Conservation (phyloP, 2,113 vertebrate species). For the Stigmatopora nigra region DNA sequence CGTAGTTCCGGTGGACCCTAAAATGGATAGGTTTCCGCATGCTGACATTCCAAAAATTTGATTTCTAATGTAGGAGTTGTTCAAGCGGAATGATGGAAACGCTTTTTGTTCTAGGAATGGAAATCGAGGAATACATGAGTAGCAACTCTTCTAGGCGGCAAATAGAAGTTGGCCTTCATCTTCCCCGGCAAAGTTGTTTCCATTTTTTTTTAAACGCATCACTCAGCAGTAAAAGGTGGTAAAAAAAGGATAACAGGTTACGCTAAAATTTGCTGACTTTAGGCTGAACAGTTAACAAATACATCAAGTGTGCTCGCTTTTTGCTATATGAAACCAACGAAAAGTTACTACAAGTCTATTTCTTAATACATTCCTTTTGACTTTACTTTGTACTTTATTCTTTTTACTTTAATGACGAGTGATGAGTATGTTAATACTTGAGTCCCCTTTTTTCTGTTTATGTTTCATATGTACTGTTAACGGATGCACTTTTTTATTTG, state of each 20-base stretch:
- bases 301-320: background rate
- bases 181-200: background rate
- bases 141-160: background rate
- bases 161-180: background rate
- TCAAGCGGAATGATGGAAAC: slow-evolving; percentile 15
- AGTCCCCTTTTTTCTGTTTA: no score
- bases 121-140: slow-evolving; percentile 16
- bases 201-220: background rate
- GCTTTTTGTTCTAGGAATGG: slow-evolving; percentile 28
- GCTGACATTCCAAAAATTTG: slow-evolving; percentile 23
- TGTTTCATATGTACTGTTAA: no score
- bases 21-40: slow-evolving; percentile 31
- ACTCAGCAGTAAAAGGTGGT: background rate
- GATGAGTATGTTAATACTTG: no score
- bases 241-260: background rate
- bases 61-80: slow-evolving; percentile 19
- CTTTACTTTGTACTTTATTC: no score
- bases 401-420: no score
- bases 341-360: background rate
- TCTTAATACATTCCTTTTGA: no score
- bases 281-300: background rate
- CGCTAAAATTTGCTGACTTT: background rate
- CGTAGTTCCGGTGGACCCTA: slow-evolving; percentile 22
- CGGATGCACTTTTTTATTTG: no score
- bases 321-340: background rate